Conservation (phyloP, 64 coral and sea anemone genomes). For the Pocillopora damicornis region DNA sequence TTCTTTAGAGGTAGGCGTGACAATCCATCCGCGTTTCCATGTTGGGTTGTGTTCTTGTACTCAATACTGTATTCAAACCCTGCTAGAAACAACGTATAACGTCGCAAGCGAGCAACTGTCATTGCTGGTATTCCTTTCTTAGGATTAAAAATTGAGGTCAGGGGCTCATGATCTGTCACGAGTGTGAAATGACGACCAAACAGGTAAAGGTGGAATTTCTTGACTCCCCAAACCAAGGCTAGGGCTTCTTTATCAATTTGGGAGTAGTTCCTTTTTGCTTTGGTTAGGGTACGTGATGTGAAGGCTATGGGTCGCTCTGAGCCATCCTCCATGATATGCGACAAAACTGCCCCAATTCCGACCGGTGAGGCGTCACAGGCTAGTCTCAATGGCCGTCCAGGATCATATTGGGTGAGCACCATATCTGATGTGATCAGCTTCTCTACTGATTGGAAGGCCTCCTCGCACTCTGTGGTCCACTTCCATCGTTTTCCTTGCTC, state of each 20-base stretch:
- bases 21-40: constrained; percentile 44
- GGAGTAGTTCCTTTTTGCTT: background rate
- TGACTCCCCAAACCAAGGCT: constrained; percentile 33
- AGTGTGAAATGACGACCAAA: constrained; percentile 25
- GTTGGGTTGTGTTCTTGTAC: constrained; percentile 9
- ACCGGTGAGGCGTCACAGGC: constrained; percentile 2
- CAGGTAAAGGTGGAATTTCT: constrained; percentile 39
- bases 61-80: constrained; percentile 1
- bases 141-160: constrained; percentile 24
- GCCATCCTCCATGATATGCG: constrained; percentile 5
- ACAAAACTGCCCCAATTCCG: background rate
- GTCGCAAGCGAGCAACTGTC: constrained; percentile 20
- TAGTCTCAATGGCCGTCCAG: background rate
- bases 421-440: background rate
- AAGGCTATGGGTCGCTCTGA: constrained; percentile 15
- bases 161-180: constrained; percentile 24
- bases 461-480: background rate
- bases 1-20: constrained; percentile 30
- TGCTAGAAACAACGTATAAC: constrained; percentile 20
- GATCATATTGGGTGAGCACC: constrained; percentile 25
- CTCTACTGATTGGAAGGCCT: no score
- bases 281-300: constrained; percentile 10
- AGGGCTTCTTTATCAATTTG: background rate
- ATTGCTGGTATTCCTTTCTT: constrained; percentile 39
- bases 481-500: background rate